phyloP scores from a whole-genome alignment of 2,113 vertebrate species.

The Anhinga rufa region DNA sequence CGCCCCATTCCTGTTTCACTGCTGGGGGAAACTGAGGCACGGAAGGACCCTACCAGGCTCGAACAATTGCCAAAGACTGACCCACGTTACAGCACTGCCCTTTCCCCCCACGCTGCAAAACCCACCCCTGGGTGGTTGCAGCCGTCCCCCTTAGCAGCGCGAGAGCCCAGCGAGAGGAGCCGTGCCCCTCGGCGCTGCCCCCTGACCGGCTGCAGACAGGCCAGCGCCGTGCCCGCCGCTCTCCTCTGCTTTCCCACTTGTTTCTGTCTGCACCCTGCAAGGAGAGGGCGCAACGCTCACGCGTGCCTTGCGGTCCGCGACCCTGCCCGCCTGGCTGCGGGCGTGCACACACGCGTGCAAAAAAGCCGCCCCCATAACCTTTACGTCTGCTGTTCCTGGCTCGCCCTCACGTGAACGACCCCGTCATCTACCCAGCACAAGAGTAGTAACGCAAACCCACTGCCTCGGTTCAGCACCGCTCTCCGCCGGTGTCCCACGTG shows the following conservation, averaged over 20 bases:
- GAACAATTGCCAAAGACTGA: fast-evolving
- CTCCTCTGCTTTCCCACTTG: fast-evolving
- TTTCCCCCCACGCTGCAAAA: neutral
- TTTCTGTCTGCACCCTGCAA: fast-evolving
- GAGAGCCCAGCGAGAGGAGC: fast-evolving
- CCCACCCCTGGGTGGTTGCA: neutral
- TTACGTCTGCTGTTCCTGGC: neutral
- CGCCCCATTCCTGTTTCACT: fast-evolving
- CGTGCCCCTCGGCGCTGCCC: neutral
- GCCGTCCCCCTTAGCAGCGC: neutral
- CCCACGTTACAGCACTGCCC: neutral
- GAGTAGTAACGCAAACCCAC: neutral
- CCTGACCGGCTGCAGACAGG: fast-evolving
- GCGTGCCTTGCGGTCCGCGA: fast-evolving
- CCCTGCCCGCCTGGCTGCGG: neutral
- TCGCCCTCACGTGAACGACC: neutral
- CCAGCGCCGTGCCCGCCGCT: neutral
- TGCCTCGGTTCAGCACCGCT: fast-evolving
- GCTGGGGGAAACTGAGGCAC: neutral
- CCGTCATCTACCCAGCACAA: fast-evolving
- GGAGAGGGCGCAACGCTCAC: neutral
- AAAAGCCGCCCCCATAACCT: neutral
- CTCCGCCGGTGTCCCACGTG: fast-evolving
- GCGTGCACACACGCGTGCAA: neutral
- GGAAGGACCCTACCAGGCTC: neutral